phyloP scores from a whole-genome alignment of 2,888 invertebrate genomes.

The Chrysodeixis includens region DNA sequence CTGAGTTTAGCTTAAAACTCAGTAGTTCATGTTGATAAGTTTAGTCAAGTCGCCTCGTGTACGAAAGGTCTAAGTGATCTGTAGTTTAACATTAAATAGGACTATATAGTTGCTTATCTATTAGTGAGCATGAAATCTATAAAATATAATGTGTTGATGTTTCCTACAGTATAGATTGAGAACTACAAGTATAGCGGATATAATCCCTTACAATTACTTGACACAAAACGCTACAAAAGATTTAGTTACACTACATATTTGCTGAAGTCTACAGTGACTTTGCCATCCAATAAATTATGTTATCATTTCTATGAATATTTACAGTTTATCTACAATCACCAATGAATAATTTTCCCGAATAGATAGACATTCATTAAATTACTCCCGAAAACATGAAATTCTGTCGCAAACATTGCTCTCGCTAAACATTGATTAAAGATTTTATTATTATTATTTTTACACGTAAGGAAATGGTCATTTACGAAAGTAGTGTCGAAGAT shows the following conservation, averaged over 20 bases:
- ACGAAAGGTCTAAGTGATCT: neutral
- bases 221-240: constrained; percentile 36
- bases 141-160: neutral
- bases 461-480: neutral
- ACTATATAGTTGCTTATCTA: constrained; percentile 5
- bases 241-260: constrained; percentile 19
- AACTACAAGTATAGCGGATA: constrained; percentile 14
- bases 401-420: constrained; percentile 20
- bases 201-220: constrained; percentile 21
- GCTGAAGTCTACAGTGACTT: constrained; percentile 27
- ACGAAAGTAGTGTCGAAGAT: neutral
- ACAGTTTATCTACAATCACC: constrained; percentile 34
- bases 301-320: constrained; percentile 41
- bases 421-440: neutral
- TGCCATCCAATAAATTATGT: constrained; percentile 35
- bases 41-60: too few relatives aligned
- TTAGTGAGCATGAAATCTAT: neutral
- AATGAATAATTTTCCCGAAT: neutral
- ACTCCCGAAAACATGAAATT: constrained; percentile 29
- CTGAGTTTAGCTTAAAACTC: too few relatives aligned
- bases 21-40: too few relatives aligned
- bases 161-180: constrained; percentile 12
- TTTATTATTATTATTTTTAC: neutral
- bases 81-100: constrained; percentile 11
- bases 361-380: constrained; percentile 8